Conservation (phyloP, 2,797 vertebrate species). For the Enteromius unitaeniatus region DNA sequence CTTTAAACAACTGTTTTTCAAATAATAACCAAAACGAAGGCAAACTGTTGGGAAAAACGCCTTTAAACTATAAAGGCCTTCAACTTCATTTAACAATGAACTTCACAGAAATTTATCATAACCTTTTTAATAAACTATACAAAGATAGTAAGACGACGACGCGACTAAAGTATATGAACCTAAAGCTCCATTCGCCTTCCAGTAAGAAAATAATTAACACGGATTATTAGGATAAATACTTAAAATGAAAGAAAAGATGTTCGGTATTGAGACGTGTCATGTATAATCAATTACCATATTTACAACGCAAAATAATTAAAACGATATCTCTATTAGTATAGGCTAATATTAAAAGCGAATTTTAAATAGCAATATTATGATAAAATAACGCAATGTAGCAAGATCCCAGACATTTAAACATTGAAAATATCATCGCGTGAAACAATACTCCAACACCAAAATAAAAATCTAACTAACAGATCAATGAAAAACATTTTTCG, state of each 20-base stretch:
- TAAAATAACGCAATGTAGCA: neutral
- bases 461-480: neutral
- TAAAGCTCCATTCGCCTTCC: neutral
- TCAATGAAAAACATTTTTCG: slow-evolving; percentile 19
- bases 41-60: neutral
- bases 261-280: neutral
- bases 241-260: neutral
- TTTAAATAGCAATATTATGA: neutral
- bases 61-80: neutral
- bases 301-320: neutral
- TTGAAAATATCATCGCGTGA: neutral
- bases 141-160: neutral
- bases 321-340: neutral
- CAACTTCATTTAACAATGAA: neutral
- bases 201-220: neutral
- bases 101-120: neutral
- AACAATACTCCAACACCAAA: neutral
- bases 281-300: neutral
- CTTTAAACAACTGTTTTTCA: neutral
- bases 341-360: neutral
- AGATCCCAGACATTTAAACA: neutral
- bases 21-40: no score
- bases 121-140: neutral
- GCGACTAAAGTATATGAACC: neutral
- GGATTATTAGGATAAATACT: neutral